Conservation (phyloP, 2,888 invertebrate species). For the Drosophila diplacantha region DNA sequence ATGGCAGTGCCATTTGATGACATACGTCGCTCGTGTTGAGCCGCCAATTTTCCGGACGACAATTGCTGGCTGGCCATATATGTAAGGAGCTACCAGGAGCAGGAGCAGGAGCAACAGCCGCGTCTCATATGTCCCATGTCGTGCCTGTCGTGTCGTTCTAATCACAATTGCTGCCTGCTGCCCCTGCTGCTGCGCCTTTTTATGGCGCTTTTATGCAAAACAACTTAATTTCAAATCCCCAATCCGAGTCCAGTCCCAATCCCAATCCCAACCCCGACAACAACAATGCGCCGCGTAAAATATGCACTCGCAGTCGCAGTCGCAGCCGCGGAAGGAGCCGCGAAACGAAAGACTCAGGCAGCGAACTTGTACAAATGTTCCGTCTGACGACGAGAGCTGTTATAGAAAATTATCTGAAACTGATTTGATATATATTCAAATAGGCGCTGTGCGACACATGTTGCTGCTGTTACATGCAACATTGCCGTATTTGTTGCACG, state of each 20-base stretch:
- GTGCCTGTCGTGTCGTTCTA: constrained; percentile 73
- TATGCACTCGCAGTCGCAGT: constrained; percentile 54
- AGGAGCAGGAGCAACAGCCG: constrained; percentile 21
- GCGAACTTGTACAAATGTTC: constrained; percentile 62
- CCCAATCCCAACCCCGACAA: constrained; percentile 31
- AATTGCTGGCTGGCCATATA: constrained; percentile 73
- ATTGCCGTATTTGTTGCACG: constrained; percentile 44
- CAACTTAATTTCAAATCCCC: constrained; percentile 64
- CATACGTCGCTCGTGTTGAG: constrained; percentile 74
- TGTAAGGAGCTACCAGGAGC: constrained; percentile 43
- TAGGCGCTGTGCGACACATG: constrained; percentile 70
- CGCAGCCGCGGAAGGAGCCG: constrained; percentile 12
- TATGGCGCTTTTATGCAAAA: constrained; percentile 74
- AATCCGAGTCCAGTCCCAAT: constrained; percentile 35
- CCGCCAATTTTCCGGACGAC: constrained; percentile 61
- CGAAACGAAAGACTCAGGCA: constrained; percentile 63
- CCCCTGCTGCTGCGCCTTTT: constrained; percentile 64
- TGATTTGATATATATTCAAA: constrained; percentile 72
- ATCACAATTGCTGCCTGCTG: constrained; percentile 61
- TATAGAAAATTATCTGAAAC: constrained; percentile 71
- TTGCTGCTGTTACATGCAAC: constrained; percentile 57
- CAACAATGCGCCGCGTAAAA: constrained; percentile 66
- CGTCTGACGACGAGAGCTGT: constrained; percentile 56
- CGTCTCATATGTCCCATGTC: constrained; percentile 71
- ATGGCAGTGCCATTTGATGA: constrained; percentile 71